Conservation (phyloP, 1,140 invertebrate species). For the roundworm (Caenorhabditis elegans) region DNA sequence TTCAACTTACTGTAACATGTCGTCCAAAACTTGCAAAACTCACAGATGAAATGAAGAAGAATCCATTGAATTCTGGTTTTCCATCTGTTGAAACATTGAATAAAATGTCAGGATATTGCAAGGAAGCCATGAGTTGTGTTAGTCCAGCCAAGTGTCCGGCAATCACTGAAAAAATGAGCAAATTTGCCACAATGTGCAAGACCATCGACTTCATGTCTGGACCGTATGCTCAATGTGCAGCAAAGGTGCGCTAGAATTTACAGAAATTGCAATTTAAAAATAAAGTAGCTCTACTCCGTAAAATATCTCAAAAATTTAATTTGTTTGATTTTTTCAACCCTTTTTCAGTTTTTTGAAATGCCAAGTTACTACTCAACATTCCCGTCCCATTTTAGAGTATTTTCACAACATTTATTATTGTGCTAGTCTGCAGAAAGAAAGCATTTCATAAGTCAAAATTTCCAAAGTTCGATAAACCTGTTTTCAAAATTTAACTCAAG, state of each 20-base stretch:
- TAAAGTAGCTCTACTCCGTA: too few species aligned
- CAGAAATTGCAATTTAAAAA: too few species aligned
- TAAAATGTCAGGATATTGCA: conserved; percentile 1
- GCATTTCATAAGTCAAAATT: too few species aligned
- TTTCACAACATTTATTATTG: too few species aligned
- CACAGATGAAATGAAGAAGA: conserved; percentile 2
- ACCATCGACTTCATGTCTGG: conserved; percentile 3
- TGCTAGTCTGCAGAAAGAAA: too few species aligned
- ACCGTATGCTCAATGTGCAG: conserved; percentile 5
- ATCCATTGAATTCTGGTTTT: conserved; percentile 6
- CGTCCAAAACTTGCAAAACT: neutral
- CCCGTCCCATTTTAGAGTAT: too few species aligned
- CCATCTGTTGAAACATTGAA: neutral
- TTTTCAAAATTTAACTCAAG: too few species aligned
- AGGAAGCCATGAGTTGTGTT: neutral
- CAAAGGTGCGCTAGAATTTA: neutral
- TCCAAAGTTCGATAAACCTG: too few species aligned
- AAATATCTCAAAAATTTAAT: too few species aligned
- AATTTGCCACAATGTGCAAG: neutral
- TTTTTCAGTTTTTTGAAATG: too few species aligned
- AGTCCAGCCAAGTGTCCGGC: neutral
- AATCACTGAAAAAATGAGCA: neutral
- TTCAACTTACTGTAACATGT: neutral
- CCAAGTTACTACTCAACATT: too few species aligned
- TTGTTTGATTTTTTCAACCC: too few species aligned